Percentiles rank a stretch among this genome's conserved stretches.
Conservation (phyloP, 2,113 vertebrate genomes). For the Acrocephalus kingi region DNA sequence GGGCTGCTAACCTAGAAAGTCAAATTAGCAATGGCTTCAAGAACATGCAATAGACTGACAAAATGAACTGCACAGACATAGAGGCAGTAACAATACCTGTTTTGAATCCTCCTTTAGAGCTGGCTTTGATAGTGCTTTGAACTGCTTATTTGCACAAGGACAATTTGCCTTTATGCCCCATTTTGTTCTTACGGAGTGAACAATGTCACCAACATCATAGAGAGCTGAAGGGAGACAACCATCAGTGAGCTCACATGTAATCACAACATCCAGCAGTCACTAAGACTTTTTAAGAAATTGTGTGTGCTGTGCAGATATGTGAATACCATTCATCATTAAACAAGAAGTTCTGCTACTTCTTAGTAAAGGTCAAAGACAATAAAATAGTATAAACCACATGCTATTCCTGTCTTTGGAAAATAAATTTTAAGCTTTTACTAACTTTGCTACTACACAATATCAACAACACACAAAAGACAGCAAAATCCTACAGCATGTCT, state of each 20-base stretch:
- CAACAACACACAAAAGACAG: background rate
- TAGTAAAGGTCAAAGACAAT: background rate
- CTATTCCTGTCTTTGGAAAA: background rate
- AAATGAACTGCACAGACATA: background rate
- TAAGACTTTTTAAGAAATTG: background rate
- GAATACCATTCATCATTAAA: background rate
- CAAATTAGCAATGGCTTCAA: background rate
- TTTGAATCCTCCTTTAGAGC: constrained; percentile 77
- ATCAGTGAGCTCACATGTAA: background rate
- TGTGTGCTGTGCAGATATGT: background rate
- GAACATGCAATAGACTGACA: background rate
- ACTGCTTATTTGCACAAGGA: constrained; percentile 79
- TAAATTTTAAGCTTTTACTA: background rate
- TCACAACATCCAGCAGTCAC: background rate
- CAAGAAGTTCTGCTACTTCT: background rate
- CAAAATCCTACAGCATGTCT: background rate
- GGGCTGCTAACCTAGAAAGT: background rate
- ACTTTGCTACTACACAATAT: background rate
- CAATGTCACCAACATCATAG: constrained; percentile 83
- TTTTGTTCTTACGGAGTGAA: constrained; percentile 80
- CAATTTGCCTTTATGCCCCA: constrained; percentile 85
- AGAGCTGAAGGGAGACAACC: constrained; percentile 70
- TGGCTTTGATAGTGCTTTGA: constrained; percentile 76
- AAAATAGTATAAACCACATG: background rate
- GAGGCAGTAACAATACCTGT: constrained; percentile 65